These are phyloP conservation scores for Zygaena filipendulae DNA, from an alignment of 2,888 invertebrate genomes.

Conservation along the genomic window DNA sequence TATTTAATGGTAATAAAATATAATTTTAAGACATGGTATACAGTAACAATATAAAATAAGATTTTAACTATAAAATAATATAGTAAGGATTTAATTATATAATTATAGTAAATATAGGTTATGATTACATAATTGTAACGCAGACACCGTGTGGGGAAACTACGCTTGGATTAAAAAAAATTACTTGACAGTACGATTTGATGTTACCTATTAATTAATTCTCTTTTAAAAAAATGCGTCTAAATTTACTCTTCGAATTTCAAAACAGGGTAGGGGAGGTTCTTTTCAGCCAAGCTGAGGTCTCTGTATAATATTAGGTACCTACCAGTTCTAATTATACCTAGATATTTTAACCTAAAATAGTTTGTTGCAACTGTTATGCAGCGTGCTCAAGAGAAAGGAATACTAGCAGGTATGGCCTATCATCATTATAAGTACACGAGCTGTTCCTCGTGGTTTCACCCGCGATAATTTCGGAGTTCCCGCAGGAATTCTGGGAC, in stretches of 20 bases:
- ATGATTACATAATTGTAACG: conserved; percentile 28
- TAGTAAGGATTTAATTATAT: neutral
- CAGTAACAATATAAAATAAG: conserved; percentile 8
- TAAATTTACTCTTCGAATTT: conserved; percentile 37
- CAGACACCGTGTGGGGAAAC: conserved; percentile 65
- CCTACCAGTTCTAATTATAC: conserved; percentile 24
- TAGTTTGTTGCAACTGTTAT: too few species aligned
- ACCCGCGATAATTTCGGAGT: too few species aligned
- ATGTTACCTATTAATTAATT: conserved; percentile 49
- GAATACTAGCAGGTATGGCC: too few species aligned
- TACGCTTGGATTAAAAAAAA: conserved; percentile 62
- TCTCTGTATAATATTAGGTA: conserved; percentile 35
- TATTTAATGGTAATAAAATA: conserved; percentile 16
- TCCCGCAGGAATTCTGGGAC: too few species aligned
- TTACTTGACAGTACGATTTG: conserved; percentile 53
- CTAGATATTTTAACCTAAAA: conserved; percentile 19
- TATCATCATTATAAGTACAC: too few species aligned
- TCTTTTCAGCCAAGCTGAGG: too few species aligned
- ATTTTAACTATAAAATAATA: conserved; percentile 16
- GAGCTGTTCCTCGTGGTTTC: too few species aligned
- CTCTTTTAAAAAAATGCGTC: too few species aligned
- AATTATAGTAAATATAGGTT: neutral
- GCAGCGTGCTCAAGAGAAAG: too few species aligned
- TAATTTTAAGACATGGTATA: too few species aligned
- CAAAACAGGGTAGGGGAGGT: conserved; percentile 62